Conservation (phyloP, 2,113 vertebrate species). For the Mobula birostris region DNA sequence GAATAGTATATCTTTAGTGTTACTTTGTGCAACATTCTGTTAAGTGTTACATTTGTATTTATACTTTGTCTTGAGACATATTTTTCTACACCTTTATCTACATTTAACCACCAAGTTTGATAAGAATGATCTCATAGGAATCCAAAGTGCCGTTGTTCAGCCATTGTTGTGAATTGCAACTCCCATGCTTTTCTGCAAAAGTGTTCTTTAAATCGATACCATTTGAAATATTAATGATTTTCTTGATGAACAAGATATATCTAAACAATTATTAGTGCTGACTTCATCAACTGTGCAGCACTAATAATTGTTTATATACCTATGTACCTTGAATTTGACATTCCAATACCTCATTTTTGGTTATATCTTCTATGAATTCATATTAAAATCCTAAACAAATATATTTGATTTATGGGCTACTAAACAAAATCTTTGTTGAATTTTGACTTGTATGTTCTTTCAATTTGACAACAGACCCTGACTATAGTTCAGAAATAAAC, state of each 20-base stretch:
- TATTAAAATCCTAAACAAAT: background rate
- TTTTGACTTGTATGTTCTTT: background rate
- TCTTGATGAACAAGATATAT: background rate
- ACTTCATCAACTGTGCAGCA: background rate
- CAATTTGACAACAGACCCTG: background rate
- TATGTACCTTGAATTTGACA: background rate
- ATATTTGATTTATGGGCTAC: background rate
- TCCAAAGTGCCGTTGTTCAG: background rate
- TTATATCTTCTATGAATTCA: background rate
- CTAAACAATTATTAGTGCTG: background rate
- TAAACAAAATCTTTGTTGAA: background rate
- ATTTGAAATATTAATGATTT: background rate
- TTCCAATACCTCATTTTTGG: background rate
- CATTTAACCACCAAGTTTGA: background rate
- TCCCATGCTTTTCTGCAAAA: background rate
- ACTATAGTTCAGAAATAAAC: background rate
- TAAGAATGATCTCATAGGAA: background rate
- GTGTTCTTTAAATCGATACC: background rate
- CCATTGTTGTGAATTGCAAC: background rate
- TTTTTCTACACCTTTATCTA: background rate
- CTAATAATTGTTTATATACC: no score
- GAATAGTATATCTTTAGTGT: background rate
- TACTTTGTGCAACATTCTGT: background rate
- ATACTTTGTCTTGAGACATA: background rate
- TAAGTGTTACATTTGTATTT: slow-evolving; percentile 21